These are phyloP conservation scores for Verasper variegatus DNA, from an alignment of 2,113 vertebrate species.

Conservation along the genomic window DNA sequence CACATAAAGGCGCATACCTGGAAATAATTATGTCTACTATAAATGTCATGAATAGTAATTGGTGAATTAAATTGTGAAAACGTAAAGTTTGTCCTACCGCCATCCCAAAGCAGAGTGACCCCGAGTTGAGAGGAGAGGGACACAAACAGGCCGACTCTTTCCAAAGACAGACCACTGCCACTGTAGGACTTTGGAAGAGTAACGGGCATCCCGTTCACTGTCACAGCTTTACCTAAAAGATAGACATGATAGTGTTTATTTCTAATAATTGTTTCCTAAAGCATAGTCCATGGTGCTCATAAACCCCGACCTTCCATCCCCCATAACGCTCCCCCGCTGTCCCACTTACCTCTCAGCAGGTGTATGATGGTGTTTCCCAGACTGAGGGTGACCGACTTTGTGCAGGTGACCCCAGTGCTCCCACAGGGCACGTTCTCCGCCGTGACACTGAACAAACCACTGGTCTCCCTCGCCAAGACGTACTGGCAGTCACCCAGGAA, in stretches of 20 bases:
- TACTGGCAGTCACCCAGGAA: slow-evolving; percentile 94
- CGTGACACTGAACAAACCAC: slow-evolving; percentile 84
- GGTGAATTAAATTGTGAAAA: no score
- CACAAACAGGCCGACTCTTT: slow-evolving; percentile 85
- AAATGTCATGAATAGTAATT: no score
- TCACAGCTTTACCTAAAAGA: slow-evolving; percentile 86
- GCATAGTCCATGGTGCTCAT: no score
- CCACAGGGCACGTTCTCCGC: slow-evolving; percentile 92
- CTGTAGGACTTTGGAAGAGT: slow-evolving; percentile 86
- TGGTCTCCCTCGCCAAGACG: slow-evolving; percentile 83
- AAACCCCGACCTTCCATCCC: not conserved
- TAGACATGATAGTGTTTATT: slow-evolving; percentile 4
- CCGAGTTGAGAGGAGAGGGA: slow-evolving; percentile 85
- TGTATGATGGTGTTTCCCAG: slow-evolving; percentile 87
- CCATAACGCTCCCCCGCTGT: accelerated
- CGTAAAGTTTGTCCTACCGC: slow-evolving; percentile 79
- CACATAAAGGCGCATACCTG: slow-evolving; percentile 91
- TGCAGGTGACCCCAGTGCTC: slow-evolving; percentile 88
- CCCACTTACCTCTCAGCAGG: slow-evolving; percentile 87
- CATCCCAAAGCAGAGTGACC: slow-evolving; percentile 90
- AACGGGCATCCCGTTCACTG: slow-evolving; percentile 87
- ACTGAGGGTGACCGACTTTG: slow-evolving; percentile 88
- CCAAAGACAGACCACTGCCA: slow-evolving; percentile 86
- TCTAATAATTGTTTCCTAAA: not conserved
- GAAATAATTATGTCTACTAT: no score